A percentile compares a stretch with the other conserved stretches of the same genome.
phyloP scores from a whole-genome alignment of 2,797 vertebrate genomes.

The Neosilurus hyrtlii region DNA sequence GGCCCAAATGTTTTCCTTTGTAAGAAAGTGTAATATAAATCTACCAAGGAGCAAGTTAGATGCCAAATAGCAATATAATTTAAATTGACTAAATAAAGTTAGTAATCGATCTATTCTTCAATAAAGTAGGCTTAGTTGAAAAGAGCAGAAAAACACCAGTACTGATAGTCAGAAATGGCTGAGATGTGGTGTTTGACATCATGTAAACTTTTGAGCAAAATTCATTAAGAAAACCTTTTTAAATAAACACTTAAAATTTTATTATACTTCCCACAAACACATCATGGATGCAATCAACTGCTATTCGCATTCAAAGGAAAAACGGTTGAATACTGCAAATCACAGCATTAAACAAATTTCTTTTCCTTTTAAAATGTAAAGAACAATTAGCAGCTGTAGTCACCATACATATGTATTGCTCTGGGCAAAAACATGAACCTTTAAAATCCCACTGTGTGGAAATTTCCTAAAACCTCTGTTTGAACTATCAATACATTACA shows the following conservation, averaged over 20 bases:
- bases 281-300: constrained; percentile 35
- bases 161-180: background rate
- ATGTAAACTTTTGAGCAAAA: background rate
- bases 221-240: background rate
- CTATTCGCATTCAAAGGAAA: constrained; percentile 29
- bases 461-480: constrained; percentile 42
- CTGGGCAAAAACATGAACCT: constrained; percentile 34
- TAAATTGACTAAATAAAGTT: background rate
- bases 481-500: constrained; percentile 47
- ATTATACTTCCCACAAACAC: constrained; percentile 53
- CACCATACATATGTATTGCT: constrained; percentile 45
- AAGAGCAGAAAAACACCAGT: background rate
- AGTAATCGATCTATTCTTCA: background rate
- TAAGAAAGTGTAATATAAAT: background rate
- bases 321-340: constrained; percentile 30
- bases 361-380: constrained; percentile 13
- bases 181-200: background rate
- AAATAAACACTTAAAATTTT: constrained; percentile 47
- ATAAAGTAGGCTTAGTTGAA: background rate
- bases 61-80: background rate
- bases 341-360: constrained; percentile 35
- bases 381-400: constrained; percentile 35
- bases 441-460: constrained; percentile 38
- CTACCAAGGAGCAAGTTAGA: background rate
- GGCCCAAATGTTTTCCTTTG: background rate